Percentiles rank a stretch among this genome's conserved stretches.
Evolutionary conservation across 2,797 vertebrate genomes (phyloP).

Genomic region (Helarctos malayanus): DNA sequence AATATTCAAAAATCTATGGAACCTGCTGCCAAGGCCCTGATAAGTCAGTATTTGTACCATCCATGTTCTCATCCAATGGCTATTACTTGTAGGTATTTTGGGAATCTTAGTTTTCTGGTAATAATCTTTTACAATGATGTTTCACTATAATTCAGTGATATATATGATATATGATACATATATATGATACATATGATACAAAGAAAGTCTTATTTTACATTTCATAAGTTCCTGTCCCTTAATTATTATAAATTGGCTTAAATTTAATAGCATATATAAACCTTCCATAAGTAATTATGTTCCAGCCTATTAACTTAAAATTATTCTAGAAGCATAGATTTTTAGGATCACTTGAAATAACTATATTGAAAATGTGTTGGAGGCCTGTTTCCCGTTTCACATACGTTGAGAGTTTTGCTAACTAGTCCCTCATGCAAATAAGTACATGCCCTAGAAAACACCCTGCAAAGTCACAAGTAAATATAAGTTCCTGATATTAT

Average conservation of each 20-base stretch:
- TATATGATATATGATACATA: not conserved
- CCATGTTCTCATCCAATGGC: not conserved
- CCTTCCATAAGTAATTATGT: not conserved
- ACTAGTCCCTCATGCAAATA: not conserved
- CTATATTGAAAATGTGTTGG: not conserved
- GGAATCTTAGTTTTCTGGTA: not conserved
- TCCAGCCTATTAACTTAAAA: slow-evolving; percentile 17
- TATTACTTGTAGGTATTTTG: not conserved
- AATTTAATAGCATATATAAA: slow-evolving; percentile 8
- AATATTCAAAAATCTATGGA: slow-evolving; percentile 21
- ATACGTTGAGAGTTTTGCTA: not conserved
- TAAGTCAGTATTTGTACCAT: not conserved
- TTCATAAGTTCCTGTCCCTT: slow-evolving; percentile 36
- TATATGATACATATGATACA: not conserved
- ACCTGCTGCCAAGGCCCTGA: not conserved
- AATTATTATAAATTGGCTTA: slow-evolving; percentile 45
- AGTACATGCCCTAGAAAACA: not conserved
- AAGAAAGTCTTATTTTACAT: not conserved
- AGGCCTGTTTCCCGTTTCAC: not conserved
- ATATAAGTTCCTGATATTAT: not conserved
- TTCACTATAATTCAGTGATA: slow-evolving; percentile 44
- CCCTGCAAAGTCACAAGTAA: not conserved
- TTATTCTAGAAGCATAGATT: not conserved
- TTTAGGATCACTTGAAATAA: slow-evolving; percentile 44
- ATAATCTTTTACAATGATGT: slow-evolving; percentile 22